Percentiles rank a stretch among this genome's conserved stretches.
Conservation (phyloP, 2,888 invertebrate species). For the Rhagonycha lutea region DNA sequence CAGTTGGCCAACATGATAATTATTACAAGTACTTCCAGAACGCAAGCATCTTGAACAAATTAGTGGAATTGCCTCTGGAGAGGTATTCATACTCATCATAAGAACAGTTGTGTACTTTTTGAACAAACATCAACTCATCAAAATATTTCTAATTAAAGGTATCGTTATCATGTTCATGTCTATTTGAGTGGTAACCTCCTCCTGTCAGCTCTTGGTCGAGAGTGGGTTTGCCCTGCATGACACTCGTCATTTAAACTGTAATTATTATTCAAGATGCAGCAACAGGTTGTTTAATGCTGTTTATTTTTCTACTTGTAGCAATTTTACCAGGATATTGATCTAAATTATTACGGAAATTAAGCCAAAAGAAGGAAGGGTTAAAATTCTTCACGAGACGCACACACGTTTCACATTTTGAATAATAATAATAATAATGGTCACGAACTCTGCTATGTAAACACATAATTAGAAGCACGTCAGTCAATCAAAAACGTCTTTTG, state of each 20-base stretch:
- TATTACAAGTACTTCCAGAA: background rate
- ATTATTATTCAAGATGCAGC: constrained; percentile 45
- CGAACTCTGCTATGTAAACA: background rate
- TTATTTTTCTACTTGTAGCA: constrained; percentile 45
- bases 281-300: constrained; percentile 45
- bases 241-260: constrained; percentile 49
- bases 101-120: constrained; percentile 38
- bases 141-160: constrained; percentile 52
- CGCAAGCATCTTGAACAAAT: background rate
- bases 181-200: constrained; percentile 38
- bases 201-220: constrained; percentile 45
- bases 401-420: background rate
- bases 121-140: constrained; percentile 53
- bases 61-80: background rate
- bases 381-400: background rate
- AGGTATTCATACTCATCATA: constrained; percentile 5
- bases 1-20: background rate
- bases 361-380: background rate
- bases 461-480: background rate
- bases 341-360: constrained; percentile 3
- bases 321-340: constrained; percentile 8
- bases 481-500: background rate
- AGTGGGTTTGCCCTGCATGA: constrained; percentile 43
- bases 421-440: background rate
- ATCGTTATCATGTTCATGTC: constrained; percentile 55